Percentiles rank a stretch among this genome's conserved stretches.
Evolutionary conservation across 2,888 invertebrate species (phyloP).

Genomic region (Xanthorhoe designata): DNA sequence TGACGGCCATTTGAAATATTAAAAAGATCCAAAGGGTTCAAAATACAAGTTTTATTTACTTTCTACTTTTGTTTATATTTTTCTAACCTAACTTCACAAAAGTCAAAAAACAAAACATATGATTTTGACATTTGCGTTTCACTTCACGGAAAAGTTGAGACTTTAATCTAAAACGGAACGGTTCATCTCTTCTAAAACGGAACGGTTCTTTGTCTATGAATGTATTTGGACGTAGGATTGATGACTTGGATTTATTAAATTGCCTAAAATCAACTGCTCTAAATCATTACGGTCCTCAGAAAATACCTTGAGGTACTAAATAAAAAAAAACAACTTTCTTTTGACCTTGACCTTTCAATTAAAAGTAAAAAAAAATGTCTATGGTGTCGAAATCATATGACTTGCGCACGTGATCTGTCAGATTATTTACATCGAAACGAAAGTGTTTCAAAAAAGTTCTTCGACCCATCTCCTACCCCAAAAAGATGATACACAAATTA

Average conservation of each 20-base stretch:
- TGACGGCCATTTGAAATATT: slow-evolving; percentile 29
- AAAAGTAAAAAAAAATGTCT: slow-evolving; percentile 59
- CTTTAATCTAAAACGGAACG: neutral
- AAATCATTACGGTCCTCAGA: no score
- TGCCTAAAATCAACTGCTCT: no score
- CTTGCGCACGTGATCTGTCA: slow-evolving; percentile 80
- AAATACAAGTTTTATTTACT: slow-evolving; percentile 2
- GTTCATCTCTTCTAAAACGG: neutral
- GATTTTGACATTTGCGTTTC: slow-evolving; percentile 29
- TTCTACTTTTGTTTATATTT: slow-evolving; percentile 27
- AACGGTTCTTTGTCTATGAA: slow-evolving; percentile 23
- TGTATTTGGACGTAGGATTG: no score
- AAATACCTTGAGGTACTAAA: no score
- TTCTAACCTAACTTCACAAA: slow-evolving; percentile 20
- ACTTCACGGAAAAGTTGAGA: neutral
- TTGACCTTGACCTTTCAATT: slow-evolving; percentile 60
- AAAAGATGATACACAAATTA: slow-evolving; percentile 55
- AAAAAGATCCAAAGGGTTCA: neutral
- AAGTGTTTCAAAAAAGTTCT: slow-evolving; percentile 55
- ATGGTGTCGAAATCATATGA: slow-evolving; percentile 78
- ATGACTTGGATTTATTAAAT: neutral
- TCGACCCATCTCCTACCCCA: slow-evolving; percentile 23
- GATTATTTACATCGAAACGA: slow-evolving; percentile 53
- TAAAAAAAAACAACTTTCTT: slow-evolving; percentile 15
- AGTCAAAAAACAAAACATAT: slow-evolving; percentile 22